phyloP scores from a whole-genome alignment of 2,888 invertebrate genomes.

The Hemistola chrysoprasaria region DNA sequence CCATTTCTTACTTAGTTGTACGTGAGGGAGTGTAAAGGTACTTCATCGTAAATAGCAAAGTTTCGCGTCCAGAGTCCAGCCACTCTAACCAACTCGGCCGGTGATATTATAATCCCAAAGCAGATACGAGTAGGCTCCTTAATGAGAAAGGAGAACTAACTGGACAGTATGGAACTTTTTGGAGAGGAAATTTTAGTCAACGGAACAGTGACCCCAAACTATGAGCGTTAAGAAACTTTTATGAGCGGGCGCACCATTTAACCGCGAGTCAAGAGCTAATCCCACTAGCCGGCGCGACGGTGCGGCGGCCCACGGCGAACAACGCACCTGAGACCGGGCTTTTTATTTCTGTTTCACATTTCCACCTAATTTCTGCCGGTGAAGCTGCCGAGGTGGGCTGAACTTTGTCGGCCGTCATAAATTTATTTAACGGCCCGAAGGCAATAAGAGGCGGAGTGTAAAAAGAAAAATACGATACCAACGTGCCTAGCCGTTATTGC shows the following conservation, averaged over 20 bases:
- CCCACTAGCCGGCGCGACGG: slow-evolving; percentile 45
- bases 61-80: slow-evolving; percentile 51
- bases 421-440: slow-evolving; percentile 81
- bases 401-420: slow-evolving; percentile 81
- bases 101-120: slow-evolving; percentile 55
- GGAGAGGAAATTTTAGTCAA: slow-evolving; percentile 63
- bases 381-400: slow-evolving; percentile 72
- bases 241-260: slow-evolving; percentile 72
- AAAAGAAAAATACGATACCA: slow-evolving; percentile 83
- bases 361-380: slow-evolving; percentile 76
- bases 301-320: slow-evolving; percentile 43
- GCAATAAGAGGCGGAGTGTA: slow-evolving; percentile 81
- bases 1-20: slow-evolving; percentile 35
- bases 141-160: slow-evolving; percentile 59
- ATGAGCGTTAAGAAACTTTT: slow-evolving; percentile 78
- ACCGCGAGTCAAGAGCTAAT: slow-evolving; percentile 76
- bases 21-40: slow-evolving; percentile 30
- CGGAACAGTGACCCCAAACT: slow-evolving; percentile 63
- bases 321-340: slow-evolving; percentile 73
- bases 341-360: slow-evolving; percentile 77
- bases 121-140: slow-evolving; percentile 47
- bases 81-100: slow-evolving; percentile 37
- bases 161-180: slow-evolving; percentile 51
- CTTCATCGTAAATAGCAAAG: slow-evolving; percentile 56
- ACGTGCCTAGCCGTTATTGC: slow-evolving; percentile 83